Base-by-base conservation (phyloP, 2,888 invertebrate species). In the Trichogramma dendrolimi region DNA sequence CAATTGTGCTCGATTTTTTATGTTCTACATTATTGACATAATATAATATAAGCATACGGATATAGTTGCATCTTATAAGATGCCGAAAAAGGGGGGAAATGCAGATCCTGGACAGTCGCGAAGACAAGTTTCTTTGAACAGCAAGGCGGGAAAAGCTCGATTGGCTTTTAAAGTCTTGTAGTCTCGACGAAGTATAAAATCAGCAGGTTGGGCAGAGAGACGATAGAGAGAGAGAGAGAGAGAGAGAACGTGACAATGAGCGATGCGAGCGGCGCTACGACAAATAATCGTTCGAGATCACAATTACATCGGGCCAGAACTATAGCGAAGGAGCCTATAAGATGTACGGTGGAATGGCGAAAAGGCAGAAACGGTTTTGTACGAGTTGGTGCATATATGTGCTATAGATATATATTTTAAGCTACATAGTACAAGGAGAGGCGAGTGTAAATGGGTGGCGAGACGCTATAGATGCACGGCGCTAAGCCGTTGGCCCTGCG, bases 221-320 rank as follows among this genome's bases (percentile, higher is more conserved):
- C 27, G 27, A 27, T 27, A 27, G 14, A 14, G 14, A 14, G 14
- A 60, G 61, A 48, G 27, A 47, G 52, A 41, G 52, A 27, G 14
- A n/a, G 38, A 52, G 52, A 52, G 38, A 14, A 48, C 5, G 48
- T 48, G 6, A 5, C n/a, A 6, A 48, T 10, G 39, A 61, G 48
- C 60, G 59, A 59, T 38, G 46, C n/a, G 52, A 52, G 10, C 4
- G 11, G 47, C 10, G 38, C 54, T 27, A 27, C 14, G 10, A 50
- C 57, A 50, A 57, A 50, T 57, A 57, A 50, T 57, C 42, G 44
- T 43, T 57, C n/a, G 49, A 10, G 57, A 57, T 57, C 57, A 58
- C 53, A 58, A 58, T 58, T 53, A 58, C 52, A 58, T 58, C 58
- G 39, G 53, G 38, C 1, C 27, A 27, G 27, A 27, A 27, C 27